Evolutionary conservation across 2,888 invertebrate species (phyloP).

Genomic region (Lasioglossum pauxillum): DNA sequence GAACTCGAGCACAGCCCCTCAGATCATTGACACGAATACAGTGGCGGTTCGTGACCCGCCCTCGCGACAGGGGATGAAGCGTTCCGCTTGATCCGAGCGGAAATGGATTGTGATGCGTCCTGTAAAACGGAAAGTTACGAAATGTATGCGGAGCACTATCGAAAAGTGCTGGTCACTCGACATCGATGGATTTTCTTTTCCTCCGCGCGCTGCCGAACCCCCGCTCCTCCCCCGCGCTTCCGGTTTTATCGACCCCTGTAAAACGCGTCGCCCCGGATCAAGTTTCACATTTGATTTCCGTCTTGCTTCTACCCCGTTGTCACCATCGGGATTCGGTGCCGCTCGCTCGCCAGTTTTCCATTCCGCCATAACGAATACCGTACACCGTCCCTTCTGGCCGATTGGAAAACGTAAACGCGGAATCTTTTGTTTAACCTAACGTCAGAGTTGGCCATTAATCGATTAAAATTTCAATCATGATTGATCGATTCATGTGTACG

Average conservation of each 20-base stretch:
- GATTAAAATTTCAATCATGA: no score
- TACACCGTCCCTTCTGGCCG: not conserved
- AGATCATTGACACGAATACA: constrained; percentile 7
- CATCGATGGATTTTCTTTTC: constrained; percentile 41
- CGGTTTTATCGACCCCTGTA: constrained; percentile 25
- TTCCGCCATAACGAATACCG: not conserved
- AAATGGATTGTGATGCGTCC: constrained; percentile 44
- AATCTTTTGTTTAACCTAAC: not conserved
- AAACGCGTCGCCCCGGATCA: constrained; percentile 29
- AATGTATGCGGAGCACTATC: constrained; percentile 32
- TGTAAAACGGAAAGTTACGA: constrained; percentile 38
- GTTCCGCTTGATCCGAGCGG: constrained; percentile 24
- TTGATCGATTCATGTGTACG: no score
- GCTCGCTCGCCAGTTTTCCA: not conserved
- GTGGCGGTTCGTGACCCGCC: constrained; percentile 8
- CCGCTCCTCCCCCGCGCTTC: not conserved
- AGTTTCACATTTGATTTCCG: constrained; percentile 29
- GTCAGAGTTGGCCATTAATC: no score
- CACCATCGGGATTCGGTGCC: not conserved
- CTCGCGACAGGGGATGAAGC: not conserved
- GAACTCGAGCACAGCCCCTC: not conserved
- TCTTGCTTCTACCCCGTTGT: not conserved
- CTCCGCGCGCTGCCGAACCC: not conserved
- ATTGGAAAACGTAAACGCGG: not conserved
- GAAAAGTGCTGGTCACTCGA: constrained; percentile 44